Base-by-base conservation (phyloP, 1,140 invertebrate genomes). In the Drosophila mayri region DNA sequence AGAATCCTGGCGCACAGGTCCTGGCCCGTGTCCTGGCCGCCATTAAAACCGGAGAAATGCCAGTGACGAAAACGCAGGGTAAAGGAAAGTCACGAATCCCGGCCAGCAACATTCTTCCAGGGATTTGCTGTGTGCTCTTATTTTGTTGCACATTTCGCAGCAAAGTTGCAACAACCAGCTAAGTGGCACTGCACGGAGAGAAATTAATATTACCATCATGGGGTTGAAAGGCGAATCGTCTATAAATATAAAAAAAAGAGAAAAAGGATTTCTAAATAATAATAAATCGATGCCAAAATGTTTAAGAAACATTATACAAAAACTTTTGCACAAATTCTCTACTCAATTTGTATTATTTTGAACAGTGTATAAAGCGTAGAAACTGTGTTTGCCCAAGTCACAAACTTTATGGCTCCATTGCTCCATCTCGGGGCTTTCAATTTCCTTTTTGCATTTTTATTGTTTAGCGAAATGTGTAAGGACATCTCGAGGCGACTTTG, bases 1-100 rank as follows among this genome's bases (percentile, higher is more conserved):
- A 11, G 50, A 37, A 38, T 54, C 50, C 50, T n/a, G 25, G 47
- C 47, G 16, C 47, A 50, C 44, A 16, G 46, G 22, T 47, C 6
- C 46, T 47, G 60, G 28, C 40, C 35, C 60, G 63, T 55, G 59
- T 75, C 63, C 80, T 81, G 76, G 67, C 49, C 38, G 68, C 84
- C 80, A 84, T 88, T 88, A 88, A 87, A 87, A 81, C 65, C 80
- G 72, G 25, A 64, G 76, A 79, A 87, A 80, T 77, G 79, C 76
- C 82, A 77, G 70, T 88, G 84, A 88, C 79, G 84, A 83, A 83
- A 82, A 63, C 79, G 78, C 18, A 22, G 20, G 25, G 14, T 72
- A 72, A 70, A 49, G 66, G 63, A 76, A 82, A 38, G 57, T 49
- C 44, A 47, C 44, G 44, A 32, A 28, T 76, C 58, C 35, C 10